These are phyloP conservation scores for Erebia palarica DNA, from an alignment of 2,888 invertebrate species.

Conservation along the genomic window DNA sequence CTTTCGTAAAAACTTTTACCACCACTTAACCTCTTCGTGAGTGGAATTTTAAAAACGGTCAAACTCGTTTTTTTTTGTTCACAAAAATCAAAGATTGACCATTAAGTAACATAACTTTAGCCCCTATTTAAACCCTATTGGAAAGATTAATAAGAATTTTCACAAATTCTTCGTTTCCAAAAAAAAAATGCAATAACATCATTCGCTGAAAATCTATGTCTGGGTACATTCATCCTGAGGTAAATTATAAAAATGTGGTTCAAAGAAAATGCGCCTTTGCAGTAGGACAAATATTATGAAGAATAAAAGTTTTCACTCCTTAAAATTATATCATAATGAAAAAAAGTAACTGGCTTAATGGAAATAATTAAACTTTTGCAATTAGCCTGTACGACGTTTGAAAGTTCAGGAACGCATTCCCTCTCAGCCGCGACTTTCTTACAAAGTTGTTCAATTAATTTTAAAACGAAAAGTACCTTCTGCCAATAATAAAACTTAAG, in stretches of 20 bases:
- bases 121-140: too few relatives aligned
- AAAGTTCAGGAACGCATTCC: conserved; percentile 39
- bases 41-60: too few relatives aligned
- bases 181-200: too few relatives aligned
- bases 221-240: not conserved
- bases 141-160: too few relatives aligned
- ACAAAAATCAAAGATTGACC: too few relatives aligned
- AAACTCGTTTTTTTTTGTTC: too few relatives aligned
- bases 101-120: too few relatives aligned
- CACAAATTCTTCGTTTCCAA: too few relatives aligned
- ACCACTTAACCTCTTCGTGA: too few relatives aligned
- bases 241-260: not conserved
- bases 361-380: conserved; percentile 45
- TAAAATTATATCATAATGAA: conserved; percentile 19
- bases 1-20: too few relatives aligned
- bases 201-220: too few relatives aligned
- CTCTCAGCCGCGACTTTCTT: conserved; percentile 26
- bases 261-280: not conserved
- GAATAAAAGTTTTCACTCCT: conserved; percentile 27
- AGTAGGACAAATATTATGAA: not conserved
- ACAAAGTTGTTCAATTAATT: conserved; percentile 35
- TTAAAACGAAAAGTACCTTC: conserved; percentile 14
- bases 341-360: conserved; percentile 33
- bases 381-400: conserved; percentile 39
- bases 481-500: conserved; percentile 3